These are phyloP conservation scores for Columbina picui DNA, from an alignment of 2,113 vertebrate species.

Conservation along the genomic window DNA sequence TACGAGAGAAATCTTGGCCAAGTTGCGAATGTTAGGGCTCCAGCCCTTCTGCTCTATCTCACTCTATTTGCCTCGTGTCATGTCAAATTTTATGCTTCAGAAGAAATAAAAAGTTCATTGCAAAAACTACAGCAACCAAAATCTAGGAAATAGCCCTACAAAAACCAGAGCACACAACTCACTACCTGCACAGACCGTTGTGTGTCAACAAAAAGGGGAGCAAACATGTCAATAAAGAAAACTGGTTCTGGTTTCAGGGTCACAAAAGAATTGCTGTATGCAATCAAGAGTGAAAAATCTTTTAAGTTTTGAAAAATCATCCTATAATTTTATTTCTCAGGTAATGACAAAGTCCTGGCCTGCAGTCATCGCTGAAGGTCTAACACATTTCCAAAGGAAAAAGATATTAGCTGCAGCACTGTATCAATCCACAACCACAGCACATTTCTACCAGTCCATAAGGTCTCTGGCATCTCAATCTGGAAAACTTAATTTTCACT, in stretches of 20 bases:
- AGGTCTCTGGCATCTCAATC: background rate
- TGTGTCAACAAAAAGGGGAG: background rate
- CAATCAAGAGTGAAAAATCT: background rate
- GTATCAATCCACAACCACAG: background rate
- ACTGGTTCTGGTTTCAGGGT: background rate
- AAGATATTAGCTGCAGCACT: background rate
- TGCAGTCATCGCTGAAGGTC: background rate
- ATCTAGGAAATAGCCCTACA: background rate
- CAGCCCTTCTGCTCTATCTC: background rate
- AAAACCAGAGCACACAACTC: background rate
- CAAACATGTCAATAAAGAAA: background rate
- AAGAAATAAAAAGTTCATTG: background rate
- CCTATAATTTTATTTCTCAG: background rate
- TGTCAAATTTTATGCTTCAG: background rate
- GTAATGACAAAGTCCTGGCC: background rate
- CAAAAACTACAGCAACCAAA: background rate
- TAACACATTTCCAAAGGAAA: background rate
- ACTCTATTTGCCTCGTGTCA: fast-evolving
- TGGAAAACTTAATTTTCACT: constrained; percentile 41
- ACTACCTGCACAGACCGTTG: background rate
- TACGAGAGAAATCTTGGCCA: background rate
- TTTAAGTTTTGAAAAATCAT: background rate
- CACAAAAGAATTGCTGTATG: background rate
- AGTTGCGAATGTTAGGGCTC: background rate
- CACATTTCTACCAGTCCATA: background rate